Conservation (phyloP, 2,113 vertebrate genomes). For the human (Homo sapiens) region GRCh38 chr2:200436001-200436500, state of each 20-base stretch:
- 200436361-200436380: background rate
- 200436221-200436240: background rate
- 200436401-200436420: background rate
- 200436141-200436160: background rate
- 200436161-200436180: background rate
- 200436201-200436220: background rate
- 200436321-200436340: background rate
- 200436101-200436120: background rate
- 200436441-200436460: background rate
- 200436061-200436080: background rate
- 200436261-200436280: background rate
- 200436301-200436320: background rate
- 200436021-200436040: background rate
- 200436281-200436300: background rate
- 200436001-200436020: background rate
- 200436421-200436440: background rate
- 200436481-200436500: constrained; percentile 41
- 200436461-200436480: background rate
- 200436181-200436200: background rate
- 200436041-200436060: background rate
- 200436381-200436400: background rate
- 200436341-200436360: background rate
- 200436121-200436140: background rate
- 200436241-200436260: background rate
- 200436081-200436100: background rate